A percentile compares a stretch with the other conserved stretches of the same genome.
Conservation (phyloP, 2,113 vertebrate species). For the Catharus fuscescens region DNA sequence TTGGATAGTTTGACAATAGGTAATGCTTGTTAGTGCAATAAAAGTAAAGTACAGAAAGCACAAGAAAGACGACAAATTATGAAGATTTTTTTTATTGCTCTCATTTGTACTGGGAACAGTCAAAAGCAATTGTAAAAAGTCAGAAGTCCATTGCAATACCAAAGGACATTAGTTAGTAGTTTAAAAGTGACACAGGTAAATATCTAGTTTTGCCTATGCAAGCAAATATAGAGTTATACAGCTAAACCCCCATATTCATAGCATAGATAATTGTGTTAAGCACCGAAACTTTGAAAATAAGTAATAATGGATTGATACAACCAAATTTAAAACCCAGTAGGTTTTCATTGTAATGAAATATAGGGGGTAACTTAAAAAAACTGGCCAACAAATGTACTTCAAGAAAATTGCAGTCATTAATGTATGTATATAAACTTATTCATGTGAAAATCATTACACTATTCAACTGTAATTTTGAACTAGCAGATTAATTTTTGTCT, state of each 20-base stretch:
- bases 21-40: neutral
- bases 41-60: neutral
- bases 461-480: neutral
- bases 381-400: neutral
- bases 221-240: neutral
- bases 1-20: neutral
- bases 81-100: neutral
- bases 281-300: neutral
- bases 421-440: neutral
- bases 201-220: neutral
- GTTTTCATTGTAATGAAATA: neutral
- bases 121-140: neutral
- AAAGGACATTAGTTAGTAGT: neutral
- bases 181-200: neutral
- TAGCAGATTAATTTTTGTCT: neutral
- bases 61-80: neutral
- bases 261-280: neutral
- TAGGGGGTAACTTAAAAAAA: neutral
- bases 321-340: neutral
- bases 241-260: neutral
- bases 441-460: neutral
- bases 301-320: neutral
- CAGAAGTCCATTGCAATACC: neutral
- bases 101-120: neutral
- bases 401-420: neutral